Percentiles rank a stretch among this genome's conserved stretches.
Conservation (phyloP, 2,888 invertebrate species). For the Opisthograptis luteolata region DNA sequence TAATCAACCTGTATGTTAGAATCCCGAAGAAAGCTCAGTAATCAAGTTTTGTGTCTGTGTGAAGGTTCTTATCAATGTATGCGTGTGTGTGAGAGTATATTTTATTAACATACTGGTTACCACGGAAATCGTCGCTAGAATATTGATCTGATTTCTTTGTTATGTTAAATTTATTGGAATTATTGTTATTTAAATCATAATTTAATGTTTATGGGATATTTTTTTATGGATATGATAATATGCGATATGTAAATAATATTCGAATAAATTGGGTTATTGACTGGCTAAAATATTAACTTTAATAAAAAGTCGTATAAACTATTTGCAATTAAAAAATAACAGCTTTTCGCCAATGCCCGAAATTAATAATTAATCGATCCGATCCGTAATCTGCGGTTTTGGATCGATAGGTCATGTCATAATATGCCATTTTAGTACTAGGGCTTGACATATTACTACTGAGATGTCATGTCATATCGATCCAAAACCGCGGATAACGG, state of each 20-base stretch:
- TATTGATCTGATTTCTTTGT: conserved; percentile 28
- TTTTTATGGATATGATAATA: conserved; percentile 7
- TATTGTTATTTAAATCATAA: conserved; percentile 21
- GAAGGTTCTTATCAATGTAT: conserved; percentile 23
- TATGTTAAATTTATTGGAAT: conserved; percentile 17
- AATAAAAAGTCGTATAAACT: too few species aligned
- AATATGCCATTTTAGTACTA: too few species aligned
- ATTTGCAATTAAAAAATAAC: neutral
- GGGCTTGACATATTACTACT: too few species aligned
- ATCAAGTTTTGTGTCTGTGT: conserved; percentile 43
- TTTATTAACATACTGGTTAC: conserved; percentile 16
- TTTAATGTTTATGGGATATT: conserved; percentile 7
- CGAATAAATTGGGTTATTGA: conserved; percentile 13
- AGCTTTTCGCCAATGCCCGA: too few species aligned
- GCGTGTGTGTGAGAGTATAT: conserved; percentile 3
- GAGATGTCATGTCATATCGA: too few species aligned
- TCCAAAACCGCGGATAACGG: too few species aligned
- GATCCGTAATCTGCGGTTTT: too few species aligned
- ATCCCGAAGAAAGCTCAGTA: conserved; percentile 33
- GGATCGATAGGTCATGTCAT: too few species aligned
- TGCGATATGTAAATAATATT: conserved; percentile 12
- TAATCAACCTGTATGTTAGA: conserved; percentile 39
- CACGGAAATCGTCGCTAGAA: conserved; percentile 17
- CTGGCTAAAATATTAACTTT: neutral
- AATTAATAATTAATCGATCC: too few species aligned